Base-by-base conservation (phyloP, 1,140 invertebrate genomes). In the Euglossa dilemma region DNA sequence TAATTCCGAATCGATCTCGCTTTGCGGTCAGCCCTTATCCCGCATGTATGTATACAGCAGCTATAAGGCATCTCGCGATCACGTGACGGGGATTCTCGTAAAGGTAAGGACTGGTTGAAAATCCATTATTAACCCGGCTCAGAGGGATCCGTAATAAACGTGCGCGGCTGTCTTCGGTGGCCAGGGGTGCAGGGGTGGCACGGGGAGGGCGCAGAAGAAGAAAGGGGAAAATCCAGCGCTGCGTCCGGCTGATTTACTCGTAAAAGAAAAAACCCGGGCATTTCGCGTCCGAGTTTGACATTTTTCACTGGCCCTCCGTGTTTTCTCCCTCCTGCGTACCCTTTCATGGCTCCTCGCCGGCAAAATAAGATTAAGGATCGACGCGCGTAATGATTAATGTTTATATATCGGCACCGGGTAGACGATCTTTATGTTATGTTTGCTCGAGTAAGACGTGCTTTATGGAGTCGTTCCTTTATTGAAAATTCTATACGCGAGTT, bases 51-150 rank as follows among this genome's bases (percentile, higher is more conserved):
- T 92, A 91, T 93, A 92, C 91, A 91, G 91, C 84, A 92, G 87
- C 78, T 90, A 45, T 74, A 59, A 91, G 90, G 73, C 89, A 85
- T 88, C 71, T 73, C 80, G 87, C 83, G 90, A 78, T 92, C 89
- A 78, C 90, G 86, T 90, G 90, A 90, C 76, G 74, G 85, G 88
- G 86, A 84, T 91, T 91, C 90, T 93, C 90, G 88, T 91, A 93
- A 93, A 93, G 91, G 91, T 87, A 93, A 92, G 86, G 84, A 93
- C 91, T 82, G 87, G 88, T 93, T 93, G 91, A 91, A 93, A 93
- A 93, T 93, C 90, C 91, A 93, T 93, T 93, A 93, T 93, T 93
- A 91, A 92, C 86, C 91, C 87, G 80, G 66, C 88, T 76, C 80
- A 80, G 79, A 80, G 83, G 80, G 85, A 83, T 80, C 71, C 74